These are phyloP conservation scores for Trachymyrmex cornetzi DNA, from an alignment of 1,140 invertebrate species.

Conservation along the genomic window DNA sequence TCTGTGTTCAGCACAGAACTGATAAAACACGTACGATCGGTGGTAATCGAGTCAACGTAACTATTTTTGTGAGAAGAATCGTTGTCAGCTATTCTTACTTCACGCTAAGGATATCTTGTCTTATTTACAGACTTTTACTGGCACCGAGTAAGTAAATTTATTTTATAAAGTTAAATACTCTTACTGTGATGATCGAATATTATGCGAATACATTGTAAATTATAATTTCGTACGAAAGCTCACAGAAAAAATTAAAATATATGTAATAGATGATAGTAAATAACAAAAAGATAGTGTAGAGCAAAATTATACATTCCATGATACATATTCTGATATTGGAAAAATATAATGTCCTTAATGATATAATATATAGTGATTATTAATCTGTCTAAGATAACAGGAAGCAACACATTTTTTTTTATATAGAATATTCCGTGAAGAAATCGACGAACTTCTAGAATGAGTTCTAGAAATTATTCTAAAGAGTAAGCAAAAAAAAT, in stretches of 20 bases:
- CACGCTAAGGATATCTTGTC: not conserved
- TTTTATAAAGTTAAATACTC: not conserved
- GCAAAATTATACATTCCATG: not conserved
- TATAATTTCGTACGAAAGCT: not conserved
- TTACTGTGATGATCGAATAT: not conserved
- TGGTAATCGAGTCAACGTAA: not conserved
- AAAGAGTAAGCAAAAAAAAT: too few relatives aligned
- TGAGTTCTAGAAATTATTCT: too few relatives aligned
- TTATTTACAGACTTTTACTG: not conserved
- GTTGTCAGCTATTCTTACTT: not conserved
- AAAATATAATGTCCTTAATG: too few relatives aligned
- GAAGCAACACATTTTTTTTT: too few relatives aligned
- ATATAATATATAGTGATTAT: too few relatives aligned
- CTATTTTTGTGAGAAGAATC: not conserved
- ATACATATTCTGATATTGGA: not conserved
- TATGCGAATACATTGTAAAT: not conserved
- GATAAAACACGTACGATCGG: not conserved
- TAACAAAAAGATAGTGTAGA: too few relatives aligned
- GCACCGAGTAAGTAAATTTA: slow-evolving; percentile 32
- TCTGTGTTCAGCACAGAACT: not conserved
- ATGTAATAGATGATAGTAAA: too few relatives aligned
- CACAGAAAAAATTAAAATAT: not conserved
- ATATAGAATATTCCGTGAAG: too few relatives aligned
- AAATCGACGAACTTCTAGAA: too few relatives aligned
- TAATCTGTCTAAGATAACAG: too few relatives aligned